Evolutionary conservation across 2,797 vertebrate genomes (phyloP).

Genomic region (Anas bernieri): DNA sequence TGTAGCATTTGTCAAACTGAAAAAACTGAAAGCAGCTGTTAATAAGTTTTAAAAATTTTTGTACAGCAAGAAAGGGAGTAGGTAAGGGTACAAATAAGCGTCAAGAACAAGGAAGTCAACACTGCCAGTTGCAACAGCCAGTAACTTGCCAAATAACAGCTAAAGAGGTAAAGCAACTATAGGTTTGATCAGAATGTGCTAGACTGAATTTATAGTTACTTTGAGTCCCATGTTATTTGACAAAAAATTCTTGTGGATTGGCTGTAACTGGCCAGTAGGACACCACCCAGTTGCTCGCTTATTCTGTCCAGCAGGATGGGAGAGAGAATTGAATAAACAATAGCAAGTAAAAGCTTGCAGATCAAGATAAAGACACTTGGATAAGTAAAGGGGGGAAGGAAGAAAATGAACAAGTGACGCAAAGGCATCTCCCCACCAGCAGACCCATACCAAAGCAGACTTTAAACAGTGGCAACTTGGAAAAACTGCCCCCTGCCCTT

Average conservation of each 20-base stretch:
- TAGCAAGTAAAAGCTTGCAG: not conserved
- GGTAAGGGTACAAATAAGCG: not conserved
- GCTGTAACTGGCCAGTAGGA: not conserved
- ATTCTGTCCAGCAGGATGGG: not conserved
- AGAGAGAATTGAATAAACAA: not conserved
- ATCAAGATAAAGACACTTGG: not conserved
- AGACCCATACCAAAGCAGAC: not conserved
- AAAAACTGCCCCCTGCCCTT: not conserved
- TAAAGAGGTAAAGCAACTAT: not conserved
- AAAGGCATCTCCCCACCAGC: not conserved
- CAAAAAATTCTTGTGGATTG: not conserved
- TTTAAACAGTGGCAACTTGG: not conserved
- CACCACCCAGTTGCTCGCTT: rapidly evolving
- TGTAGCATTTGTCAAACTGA: not conserved
- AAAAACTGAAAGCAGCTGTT: not conserved
- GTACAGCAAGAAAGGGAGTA: not conserved
- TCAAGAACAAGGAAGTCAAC: not conserved
- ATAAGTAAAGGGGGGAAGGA: not conserved
- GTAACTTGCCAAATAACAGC: not conserved
- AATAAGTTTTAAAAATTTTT: not conserved
- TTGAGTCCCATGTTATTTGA: rapidly evolving
- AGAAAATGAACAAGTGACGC: not conserved
- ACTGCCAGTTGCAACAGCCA: not conserved
- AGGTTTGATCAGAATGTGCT: not conserved
- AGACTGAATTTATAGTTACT: not conserved